These are phyloP conservation scores for Drosophila melanogaster DNA, from an alignment of 1,140 invertebrate genomes.

Conservation along the genomic window DNA sequence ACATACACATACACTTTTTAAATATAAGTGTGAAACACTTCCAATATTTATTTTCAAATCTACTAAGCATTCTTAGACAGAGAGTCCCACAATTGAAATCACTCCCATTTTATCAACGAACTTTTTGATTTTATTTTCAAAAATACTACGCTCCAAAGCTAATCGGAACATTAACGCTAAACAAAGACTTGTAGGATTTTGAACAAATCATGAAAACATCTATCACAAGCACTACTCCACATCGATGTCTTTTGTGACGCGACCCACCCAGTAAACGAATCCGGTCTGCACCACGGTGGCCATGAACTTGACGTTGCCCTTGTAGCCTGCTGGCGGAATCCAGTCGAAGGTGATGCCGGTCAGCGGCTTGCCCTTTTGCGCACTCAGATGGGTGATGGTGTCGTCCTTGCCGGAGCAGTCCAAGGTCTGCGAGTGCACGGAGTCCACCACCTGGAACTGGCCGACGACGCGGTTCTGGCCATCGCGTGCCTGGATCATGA, in stretches of 20 bases:
- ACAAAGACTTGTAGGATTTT: slow-evolving; percentile 2
- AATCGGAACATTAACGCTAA: slow-evolving; percentile 15
- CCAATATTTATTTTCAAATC: too few relatives aligned
- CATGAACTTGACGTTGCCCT: slow-evolving; percentile 83
- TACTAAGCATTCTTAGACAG: background rate
- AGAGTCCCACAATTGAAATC: background rate
- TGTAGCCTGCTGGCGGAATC: slow-evolving; percentile 77
- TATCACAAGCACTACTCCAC: slow-evolving; percentile 75
- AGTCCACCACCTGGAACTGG: slow-evolving; percentile 64
- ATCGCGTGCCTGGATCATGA: slow-evolving; percentile 76
- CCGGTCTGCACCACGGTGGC: slow-evolving; percentile 84
- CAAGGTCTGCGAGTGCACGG: slow-evolving; percentile 63
- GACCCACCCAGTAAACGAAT: slow-evolving; percentile 84
- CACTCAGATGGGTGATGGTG: slow-evolving; percentile 82
- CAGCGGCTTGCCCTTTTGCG: slow-evolving; percentile 63
- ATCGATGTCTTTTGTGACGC: slow-evolving; percentile 72
- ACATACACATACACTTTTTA: too few relatives aligned
- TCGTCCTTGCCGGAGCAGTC: slow-evolving; percentile 65
- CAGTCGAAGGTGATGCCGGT: slow-evolving; percentile 71
- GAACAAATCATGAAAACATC: slow-evolving; percentile 40
- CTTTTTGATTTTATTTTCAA: slow-evolving; percentile 54
- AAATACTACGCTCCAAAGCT: slow-evolving; percentile 62
- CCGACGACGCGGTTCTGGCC: slow-evolving; percentile 72
- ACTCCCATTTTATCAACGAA: slow-evolving; percentile 8
- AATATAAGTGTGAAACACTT: too few relatives aligned